Base-by-base conservation (phyloP, 2,113 vertebrate genomes). In the Bettongia penicillata region DNA sequence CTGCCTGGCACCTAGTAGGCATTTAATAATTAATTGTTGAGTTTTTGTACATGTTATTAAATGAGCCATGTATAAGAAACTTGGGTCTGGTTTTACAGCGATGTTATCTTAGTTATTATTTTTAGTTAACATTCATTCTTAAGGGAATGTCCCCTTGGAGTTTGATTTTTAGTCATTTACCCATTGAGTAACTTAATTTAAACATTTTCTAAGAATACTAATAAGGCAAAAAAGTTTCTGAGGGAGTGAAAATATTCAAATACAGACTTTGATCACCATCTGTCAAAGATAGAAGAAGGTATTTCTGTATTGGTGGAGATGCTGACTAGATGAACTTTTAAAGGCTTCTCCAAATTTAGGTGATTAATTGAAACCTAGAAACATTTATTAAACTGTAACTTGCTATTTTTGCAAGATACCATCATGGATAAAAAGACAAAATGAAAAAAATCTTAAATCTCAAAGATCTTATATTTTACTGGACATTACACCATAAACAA, bases 1-100 rank as follows among this genome's bases (percentile, higher is more conserved):
- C 5, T 92, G 52, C 47, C 9, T 68, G 92, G 16, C 51, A 92
- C 6, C 89, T 68, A 91, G 28, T 52, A 95, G n/a, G 43, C 48
- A 93, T 48, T 91, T 90, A 91, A 43, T 43, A 43, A 84, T 68
- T 92, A 43, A 57, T 68, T 92, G 26, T 89, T 94, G n/a, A 95
- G 89, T 94, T 84, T 84, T 43, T 43, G 68, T 43, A 84, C n/a
- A 43, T 84, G 19, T 16, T 84, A 43, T 23, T 43, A 84, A 84
- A 84, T 43, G n/a, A 84, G 19, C 68, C 68, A 43, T 84, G 68
- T 43, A 43, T 84, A 84, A 84, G 19, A 43, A 84, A 43, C n/a
- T 23, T 43, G 19, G 19, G n/a, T 7, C 7, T 3, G 16, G 19
- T 84, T 84, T 84, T 84, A 84, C 37, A 84, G n/a, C 43, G 68